Percentiles rank a stretch among this genome's conserved stretches.
Conservation (phyloP, 2,797 vertebrate genomes). For the Neoniphon sammara region DNA sequence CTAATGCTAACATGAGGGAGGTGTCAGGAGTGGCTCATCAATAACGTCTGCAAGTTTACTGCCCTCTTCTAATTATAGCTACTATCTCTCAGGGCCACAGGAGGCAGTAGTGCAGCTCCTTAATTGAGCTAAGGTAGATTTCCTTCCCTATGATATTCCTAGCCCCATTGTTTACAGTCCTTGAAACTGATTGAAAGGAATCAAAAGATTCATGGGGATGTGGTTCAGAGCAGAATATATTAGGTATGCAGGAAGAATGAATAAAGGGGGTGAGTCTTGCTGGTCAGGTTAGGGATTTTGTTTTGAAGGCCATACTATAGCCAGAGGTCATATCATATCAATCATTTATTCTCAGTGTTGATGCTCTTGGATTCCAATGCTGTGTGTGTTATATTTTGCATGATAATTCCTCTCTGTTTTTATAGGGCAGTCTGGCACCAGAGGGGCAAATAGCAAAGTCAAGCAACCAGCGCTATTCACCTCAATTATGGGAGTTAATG, state of each 20-base stretch:
- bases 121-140: slow-evolving; percentile 78
- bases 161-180: slow-evolving; percentile 79
- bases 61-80: slow-evolving; percentile 83
- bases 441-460: slow-evolving; percentile 41
- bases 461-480: slow-evolving; percentile 49
- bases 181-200: slow-evolving; percentile 80
- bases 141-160: slow-evolving; percentile 58
- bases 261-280: slow-evolving; percentile 67
- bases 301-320: slow-evolving; percentile 76
- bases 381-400: slow-evolving; percentile 42
- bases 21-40: slow-evolving; percentile 84
- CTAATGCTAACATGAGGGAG: slow-evolving; percentile 78
- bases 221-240: slow-evolving; percentile 48
- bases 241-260: slow-evolving; percentile 64
- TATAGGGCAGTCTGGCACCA: slow-evolving; percentile 22
- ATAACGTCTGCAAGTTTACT: slow-evolving; percentile 84
- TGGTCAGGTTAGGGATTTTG: slow-evolving; percentile 74
- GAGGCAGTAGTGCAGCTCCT: slow-evolving; percentile 70
- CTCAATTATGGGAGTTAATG: slow-evolving; percentile 74
- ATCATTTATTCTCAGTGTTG: slow-evolving; percentile 75
- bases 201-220: slow-evolving; percentile 70
- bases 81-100: slow-evolving; percentile 71
- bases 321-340: slow-evolving; percentile 78
- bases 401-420: slow-evolving; percentile 22
- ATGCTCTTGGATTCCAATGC: slow-evolving; percentile 63